Evolutionary conservation across 2,888 invertebrate genomes (phyloP), one percentile per base, ranked within the genome.

Genomic region (Chaetoderma sp.): DNA sequence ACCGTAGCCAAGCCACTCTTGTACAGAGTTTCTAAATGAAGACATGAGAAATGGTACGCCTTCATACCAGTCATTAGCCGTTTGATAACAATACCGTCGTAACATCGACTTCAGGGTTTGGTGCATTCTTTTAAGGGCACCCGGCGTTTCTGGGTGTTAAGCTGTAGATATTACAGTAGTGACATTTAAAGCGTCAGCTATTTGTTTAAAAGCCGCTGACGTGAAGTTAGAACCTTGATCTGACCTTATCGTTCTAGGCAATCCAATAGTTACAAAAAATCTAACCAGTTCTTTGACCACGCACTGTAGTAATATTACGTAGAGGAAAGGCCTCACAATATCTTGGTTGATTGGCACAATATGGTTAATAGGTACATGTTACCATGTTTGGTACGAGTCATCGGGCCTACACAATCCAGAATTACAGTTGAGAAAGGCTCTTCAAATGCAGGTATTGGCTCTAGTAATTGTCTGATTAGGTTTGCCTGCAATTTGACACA

Each of bases 351-450:
- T 45, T 25, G 32, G 23, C n/a, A n/a, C 65, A 65, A 60, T 30
- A 65, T 65, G 10, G 65, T 65, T 13, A 65, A 33, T 16, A 61
- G 25, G 28, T 44, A 60, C 39, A 30, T 16, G 44, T 60, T 30
- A 10, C 60, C 60, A 18, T 52, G 54, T 33, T 54, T 65, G 21
- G 54, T 44, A 33, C 30, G 36, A 28, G 65, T 60, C n/a, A 65
- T 27, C 39, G 65, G 65, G 32, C 65, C 60, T n/a, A 65, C 65
- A 42, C 60, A 49, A 42, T 10, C 28, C n/a, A n/a, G n/a, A n/a
- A n/a, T n/a, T n/a, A 63, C 63, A 16, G 18, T 47, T 33, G 27
- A 28, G 39, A 63, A 63, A 25, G 63, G 63, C 27, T 63, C 59
- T 33, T 25, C 59, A 27, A 63, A 44, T 18, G 47, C 63, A 21